These are phyloP conservation scores for Beaufortia kweichowensis DNA, from an alignment of 2,113 vertebrate genomes.

Conservation along the genomic window DNA sequence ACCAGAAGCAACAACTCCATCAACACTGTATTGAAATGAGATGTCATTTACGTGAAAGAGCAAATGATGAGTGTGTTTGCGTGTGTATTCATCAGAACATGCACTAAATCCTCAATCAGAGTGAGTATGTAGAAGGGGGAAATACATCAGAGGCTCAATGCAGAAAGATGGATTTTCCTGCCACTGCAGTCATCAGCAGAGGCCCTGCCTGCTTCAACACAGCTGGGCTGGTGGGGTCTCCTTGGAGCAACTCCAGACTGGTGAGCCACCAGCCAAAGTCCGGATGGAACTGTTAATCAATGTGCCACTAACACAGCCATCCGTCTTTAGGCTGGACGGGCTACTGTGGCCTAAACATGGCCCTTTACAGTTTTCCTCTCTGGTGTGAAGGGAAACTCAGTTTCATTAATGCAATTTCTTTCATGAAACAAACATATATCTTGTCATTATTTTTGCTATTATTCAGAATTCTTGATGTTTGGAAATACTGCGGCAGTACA, in stretches of 20 bases:
- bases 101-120: conserved; percentile 32
- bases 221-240: conserved; percentile 37
- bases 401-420: neutral
- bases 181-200: conserved; percentile 36
- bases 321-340: conserved; percentile 13
- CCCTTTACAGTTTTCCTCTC: conserved; percentile 17
- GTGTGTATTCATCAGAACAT: conserved; percentile 20
- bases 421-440: neutral
- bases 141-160: conserved; percentile 17
- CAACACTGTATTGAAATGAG: conserved; percentile 32
- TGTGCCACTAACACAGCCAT: conserved; percentile 34
- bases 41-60: conserved; percentile 17
- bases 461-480: neutral
- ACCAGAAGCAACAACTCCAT: conserved; percentile 22
- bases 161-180: conserved; percentile 39
- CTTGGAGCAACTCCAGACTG: conserved; percentile 41
- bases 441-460: neutral
- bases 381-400: conserved; percentile 12
- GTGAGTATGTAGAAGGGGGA: conserved; percentile 8
- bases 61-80: conserved; percentile 34
- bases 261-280: conserved; percentile 32
- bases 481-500: too few species aligned
- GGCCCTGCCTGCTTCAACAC: conserved; percentile 37
- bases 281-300: conserved; percentile 43
- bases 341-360: neutral